Percentiles rank a stretch among this genome's conserved stretches.
Conservation (phyloP, 2,888 invertebrate genomes). For the Dermolepida albohirtum region DNA sequence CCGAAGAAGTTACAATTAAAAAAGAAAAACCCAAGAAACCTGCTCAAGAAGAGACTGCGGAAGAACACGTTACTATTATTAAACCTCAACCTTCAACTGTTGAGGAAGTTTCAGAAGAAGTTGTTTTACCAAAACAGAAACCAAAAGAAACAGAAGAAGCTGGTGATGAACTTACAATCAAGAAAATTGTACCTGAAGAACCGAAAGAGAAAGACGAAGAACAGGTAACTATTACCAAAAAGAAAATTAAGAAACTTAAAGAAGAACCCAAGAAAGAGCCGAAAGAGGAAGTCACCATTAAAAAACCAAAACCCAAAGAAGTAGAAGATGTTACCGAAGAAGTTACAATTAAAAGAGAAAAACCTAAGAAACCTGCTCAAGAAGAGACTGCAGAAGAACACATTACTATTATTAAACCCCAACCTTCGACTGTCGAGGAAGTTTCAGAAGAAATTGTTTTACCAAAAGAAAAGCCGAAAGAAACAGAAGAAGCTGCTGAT, state of each 20-base stretch:
- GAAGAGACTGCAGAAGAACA: conserved; percentile 49
- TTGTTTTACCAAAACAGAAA: conserved; percentile 54
- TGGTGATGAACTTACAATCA: conserved; percentile 64
- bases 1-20: conserved; percentile 51
- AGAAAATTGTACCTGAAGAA: conserved; percentile 57
- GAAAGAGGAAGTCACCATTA: conserved; percentile 61
- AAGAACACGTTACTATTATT: conserved; percentile 50
- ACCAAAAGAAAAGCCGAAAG: conserved; percentile 52
- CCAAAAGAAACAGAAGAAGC: conserved; percentile 60
- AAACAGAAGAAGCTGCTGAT: conserved; percentile 63
- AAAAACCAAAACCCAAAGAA: conserved; percentile 57
- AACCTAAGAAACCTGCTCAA: conserved; percentile 58
- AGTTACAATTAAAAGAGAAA: conserved; percentile 60
- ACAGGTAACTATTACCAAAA: conserved; percentile 51
- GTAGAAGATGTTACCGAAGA: conserved; percentile 66
- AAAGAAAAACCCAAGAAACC: conserved; percentile 52
- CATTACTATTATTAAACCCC: conserved; percentile 43
- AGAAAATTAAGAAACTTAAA: conserved; percentile 48
- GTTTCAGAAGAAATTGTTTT: conserved; percentile 55
- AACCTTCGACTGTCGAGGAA: conserved; percentile 42
- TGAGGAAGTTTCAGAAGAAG: conserved; percentile 54
- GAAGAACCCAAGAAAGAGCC: conserved; percentile 51
- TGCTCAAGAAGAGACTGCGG: conserved; percentile 52
- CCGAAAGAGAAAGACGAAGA: conserved; percentile 55
- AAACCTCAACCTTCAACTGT: conserved; percentile 43